These are phyloP conservation scores for Tapera naevia DNA, from an alignment of 2,797 vertebrate species.

Conservation along the genomic window DNA sequence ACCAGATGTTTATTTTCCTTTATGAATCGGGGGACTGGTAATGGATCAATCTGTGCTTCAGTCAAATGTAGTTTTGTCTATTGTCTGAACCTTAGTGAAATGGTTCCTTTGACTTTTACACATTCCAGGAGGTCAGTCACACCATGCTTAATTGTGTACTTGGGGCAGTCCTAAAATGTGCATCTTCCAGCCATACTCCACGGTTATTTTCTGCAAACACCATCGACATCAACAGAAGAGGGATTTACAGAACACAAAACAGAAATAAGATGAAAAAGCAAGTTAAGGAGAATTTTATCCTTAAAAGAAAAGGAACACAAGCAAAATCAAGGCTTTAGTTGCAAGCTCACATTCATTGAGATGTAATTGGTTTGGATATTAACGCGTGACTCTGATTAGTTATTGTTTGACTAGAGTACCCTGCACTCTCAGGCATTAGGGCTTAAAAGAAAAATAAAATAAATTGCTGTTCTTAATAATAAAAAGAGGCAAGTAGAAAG, in stretches of 20 bases:
- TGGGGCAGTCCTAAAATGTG: neutral
- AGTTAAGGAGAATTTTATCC: neutral
- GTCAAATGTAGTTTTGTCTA: neutral
- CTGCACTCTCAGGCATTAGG: neutral
- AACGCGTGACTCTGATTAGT: neutral
- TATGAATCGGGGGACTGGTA: neutral
- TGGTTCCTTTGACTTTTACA: neutral
- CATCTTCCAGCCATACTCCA: neutral
- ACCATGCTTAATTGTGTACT: neutral
- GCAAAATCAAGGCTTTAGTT: slow-evolving; percentile 30
- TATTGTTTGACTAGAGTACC: neutral
- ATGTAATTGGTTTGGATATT: neutral
- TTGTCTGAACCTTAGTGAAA: neutral
- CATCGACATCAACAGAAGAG: rapidly evolving
- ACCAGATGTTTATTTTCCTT: neutral
- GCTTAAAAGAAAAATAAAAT: neutral
- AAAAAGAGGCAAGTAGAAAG: slow-evolving; percentile 5
- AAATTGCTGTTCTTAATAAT: neutral
- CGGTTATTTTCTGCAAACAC: neutral
- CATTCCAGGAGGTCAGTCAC: neutral
- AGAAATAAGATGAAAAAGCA: neutral
- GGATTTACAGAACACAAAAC: neutral
- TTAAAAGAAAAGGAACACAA: neutral
- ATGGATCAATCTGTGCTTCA: neutral
- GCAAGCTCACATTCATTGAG: neutral